Percentiles rank a stretch among this genome's conserved stretches.
Conservation (phyloP, 2,113 vertebrate genomes). For the Boulengeromyrus knoepffleri region DNA sequence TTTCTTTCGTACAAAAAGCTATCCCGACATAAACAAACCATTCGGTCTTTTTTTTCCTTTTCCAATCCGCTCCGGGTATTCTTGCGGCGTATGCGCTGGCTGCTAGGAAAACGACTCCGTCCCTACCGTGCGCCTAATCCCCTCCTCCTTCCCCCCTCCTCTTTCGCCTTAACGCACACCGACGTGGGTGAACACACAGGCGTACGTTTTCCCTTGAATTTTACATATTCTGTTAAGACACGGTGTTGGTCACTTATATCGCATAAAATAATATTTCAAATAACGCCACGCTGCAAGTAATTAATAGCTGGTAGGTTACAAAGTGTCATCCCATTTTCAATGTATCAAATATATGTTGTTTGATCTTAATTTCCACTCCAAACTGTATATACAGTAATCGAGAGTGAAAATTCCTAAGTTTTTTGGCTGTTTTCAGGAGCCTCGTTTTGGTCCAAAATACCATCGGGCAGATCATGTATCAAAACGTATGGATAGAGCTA, state of each 20-base stretch:
- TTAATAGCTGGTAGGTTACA: neutral
- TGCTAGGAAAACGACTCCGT: slow-evolving; percentile 37
- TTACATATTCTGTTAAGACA: neutral
- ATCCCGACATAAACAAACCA: slow-evolving; percentile 8
- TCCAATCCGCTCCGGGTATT: slow-evolving; percentile 46
- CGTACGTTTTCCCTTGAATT: neutral
- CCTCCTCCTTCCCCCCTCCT: slow-evolving; percentile 20
- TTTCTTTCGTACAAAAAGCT: slow-evolving; percentile 12
- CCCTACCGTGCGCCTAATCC: slow-evolving; percentile 36
- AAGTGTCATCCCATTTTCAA: neutral
- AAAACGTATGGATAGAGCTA: neutral
- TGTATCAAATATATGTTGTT: neutral
- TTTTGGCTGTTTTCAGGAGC: neutral
- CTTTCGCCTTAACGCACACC: neutral
- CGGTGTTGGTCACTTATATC: neutral
- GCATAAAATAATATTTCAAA: neutral
- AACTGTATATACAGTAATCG: neutral
- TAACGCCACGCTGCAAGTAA: neutral
- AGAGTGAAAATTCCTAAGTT: neutral
- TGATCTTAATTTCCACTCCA: neutral
- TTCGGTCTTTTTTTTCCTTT: slow-evolving; percentile 26
- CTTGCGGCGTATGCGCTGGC: slow-evolving; percentile 37
- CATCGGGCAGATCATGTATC: neutral
- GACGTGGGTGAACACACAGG: neutral
- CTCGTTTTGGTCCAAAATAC: neutral